Evolutionary conservation across 2,113 vertebrate species (phyloP), one percentile per base, ranked within the genome.

Genomic region (Orycteropus afer): DNA sequence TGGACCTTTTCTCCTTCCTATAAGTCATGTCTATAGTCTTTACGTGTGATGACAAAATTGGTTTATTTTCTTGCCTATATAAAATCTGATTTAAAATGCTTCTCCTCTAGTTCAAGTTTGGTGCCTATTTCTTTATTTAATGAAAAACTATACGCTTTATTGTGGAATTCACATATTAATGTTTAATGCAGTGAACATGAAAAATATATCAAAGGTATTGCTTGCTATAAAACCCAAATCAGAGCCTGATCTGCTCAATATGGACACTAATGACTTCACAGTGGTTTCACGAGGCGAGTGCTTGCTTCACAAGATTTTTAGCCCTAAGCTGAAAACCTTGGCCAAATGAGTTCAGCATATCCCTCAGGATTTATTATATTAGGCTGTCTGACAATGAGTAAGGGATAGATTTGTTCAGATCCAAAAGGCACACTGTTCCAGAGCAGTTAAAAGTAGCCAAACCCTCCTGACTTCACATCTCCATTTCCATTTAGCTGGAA

Each of bases 181-280:
- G 20, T 97, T 97, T 76, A 96, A 93, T 55, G 40, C 45, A 65
- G 29, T 13, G 69, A 90, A 89, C 95, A 96, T 97, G 74, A 97
- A 97, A 96, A 97, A 95, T 97, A 79, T 96, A 96, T 97, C 95
- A 96, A 97, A 97, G 69, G 95, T 80, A 93, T 90, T 63, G 86
- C 92, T 96, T 92, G 78, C 12, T 42, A 92, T 96, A 86, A 97
- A 94, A 86, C 69, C 85, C 80, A 93, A 95, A 57, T 90, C 80
- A 61, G 51, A 94, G 74, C 5, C 71, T 47, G 74, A 85, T 90
- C 67, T 89, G 77, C 81, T 95, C 85, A 79, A 34, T 80, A 73
- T 22, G 77, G 78, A 51, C 90, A 79, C 81, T 95, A 96, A 94
- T 95, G 90, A 93, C 71, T 93, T 89, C 65, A 14, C 0, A 0